Percentiles rank a stretch among this genome's conserved stretches.
Evolutionary conservation across 1,140 invertebrate genomes (phyloP).

Genomic region (Eupristina koningsbergeri): DNA sequence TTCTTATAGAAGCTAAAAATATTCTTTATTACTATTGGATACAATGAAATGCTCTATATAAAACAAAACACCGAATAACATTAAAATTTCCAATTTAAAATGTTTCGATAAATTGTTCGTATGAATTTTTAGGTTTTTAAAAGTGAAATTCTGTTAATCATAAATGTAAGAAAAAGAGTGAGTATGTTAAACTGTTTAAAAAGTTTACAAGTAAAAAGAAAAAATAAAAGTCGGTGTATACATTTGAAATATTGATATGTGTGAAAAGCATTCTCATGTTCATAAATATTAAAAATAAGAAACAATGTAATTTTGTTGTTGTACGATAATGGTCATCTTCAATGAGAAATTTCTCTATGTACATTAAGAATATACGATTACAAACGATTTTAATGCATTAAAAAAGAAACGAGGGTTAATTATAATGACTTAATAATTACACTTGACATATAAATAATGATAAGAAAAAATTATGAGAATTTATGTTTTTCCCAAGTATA

Average conservation of each 20-base stretch:
- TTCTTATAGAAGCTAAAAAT: slow-evolving; percentile 15
- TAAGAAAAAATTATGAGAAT: no score
- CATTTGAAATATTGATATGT: no score
- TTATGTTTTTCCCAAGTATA: no score
- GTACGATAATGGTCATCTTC: not conserved
- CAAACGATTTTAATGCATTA: not conserved
- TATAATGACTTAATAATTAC: slow-evolving; percentile 34
- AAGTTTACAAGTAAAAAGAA: not conserved
- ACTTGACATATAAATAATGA: slow-evolving; percentile 15
- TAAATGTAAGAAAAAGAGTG: not conserved
- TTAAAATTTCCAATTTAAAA: slow-evolving; percentile 33
- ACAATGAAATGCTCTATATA: no score
- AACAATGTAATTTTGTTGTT: not conserved
- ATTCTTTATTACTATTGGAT: no score
- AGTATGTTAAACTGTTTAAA: not conserved
- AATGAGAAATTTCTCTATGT: no score
- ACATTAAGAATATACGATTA: no score
- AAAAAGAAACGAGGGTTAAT: not conserved
- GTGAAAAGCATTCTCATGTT: not conserved
- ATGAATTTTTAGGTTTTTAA: not conserved
- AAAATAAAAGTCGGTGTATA: not conserved
- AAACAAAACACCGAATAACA: not conserved
- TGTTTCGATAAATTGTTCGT: not conserved
- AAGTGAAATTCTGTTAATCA: not conserved
- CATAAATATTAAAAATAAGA: not conserved